Evolutionary conservation across 2,888 invertebrate species (phyloP).

Genomic region (Rotaria magnacalcarata): DNA sequence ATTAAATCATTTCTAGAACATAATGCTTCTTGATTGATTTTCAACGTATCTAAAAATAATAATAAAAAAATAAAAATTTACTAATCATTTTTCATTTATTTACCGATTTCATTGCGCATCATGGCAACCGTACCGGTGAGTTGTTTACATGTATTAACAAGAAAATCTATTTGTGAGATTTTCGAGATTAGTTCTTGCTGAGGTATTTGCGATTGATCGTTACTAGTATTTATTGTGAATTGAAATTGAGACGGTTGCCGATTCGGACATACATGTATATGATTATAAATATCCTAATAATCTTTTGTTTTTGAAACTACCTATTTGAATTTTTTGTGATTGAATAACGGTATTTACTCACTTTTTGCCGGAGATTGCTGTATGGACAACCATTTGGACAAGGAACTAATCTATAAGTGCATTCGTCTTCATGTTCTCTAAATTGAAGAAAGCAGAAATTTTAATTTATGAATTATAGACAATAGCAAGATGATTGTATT

Average conservation of each 20-base stretch:
- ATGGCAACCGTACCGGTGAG: background rate
- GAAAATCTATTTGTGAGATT: background rate
- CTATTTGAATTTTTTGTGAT: too few relatives aligned
- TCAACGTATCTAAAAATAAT: background rate
- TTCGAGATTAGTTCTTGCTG: background rate
- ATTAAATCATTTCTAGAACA: background rate
- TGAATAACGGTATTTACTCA: background rate
- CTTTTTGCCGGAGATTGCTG: constrained; percentile 3
- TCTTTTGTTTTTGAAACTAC: background rate
- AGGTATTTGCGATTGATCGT: background rate
- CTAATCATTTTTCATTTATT: background rate
- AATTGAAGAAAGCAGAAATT: background rate
- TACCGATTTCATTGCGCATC: background rate
- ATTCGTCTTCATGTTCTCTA: constrained; percentile 36
- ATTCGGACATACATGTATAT: background rate
- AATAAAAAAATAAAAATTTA: background rate
- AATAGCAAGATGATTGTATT: too few relatives aligned
- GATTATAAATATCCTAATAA: constrained; percentile 12
- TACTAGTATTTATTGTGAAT: background rate
- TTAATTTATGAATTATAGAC: too few relatives aligned
- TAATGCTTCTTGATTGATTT: constrained; percentile 5
- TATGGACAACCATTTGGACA: background rate
- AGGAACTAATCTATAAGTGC: background rate
- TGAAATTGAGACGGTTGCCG: background rate
- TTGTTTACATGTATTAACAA: background rate